phyloP scores from a whole-genome alignment of 2,113 vertebrate species.

The Spheniscus mendiculus region DNA sequence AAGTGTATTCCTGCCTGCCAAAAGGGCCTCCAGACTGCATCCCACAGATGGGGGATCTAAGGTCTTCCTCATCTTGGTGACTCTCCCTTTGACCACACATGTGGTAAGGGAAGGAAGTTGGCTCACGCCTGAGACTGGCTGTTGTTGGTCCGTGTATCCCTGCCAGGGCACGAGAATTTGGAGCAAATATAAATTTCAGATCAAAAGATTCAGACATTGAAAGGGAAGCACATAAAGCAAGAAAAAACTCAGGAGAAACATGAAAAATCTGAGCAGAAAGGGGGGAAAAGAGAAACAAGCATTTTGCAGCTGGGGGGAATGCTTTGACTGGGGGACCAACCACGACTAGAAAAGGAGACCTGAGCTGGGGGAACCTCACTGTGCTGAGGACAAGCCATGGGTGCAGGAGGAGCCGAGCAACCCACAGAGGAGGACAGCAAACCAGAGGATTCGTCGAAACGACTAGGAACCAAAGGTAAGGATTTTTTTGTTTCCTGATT shows the following conservation, averaged over 20 bases:
- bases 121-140: not conserved
- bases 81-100: not conserved
- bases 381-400: accelerated
- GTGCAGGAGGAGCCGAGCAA: not conserved
- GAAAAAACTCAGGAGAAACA: not conserved
- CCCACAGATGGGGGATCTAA: not conserved
- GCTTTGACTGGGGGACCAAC: not conserved
- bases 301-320: not conserved
- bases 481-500: not conserved
- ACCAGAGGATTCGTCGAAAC: not conserved
- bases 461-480: not conserved
- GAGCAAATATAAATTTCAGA: not conserved
- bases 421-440: not conserved
- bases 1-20: conserved; percentile 7
- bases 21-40: not conserved
- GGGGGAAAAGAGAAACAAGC: not conserved
- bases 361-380: not conserved
- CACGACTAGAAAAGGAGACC: not conserved
- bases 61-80: not conserved
- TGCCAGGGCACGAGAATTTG: not conserved
- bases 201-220: not conserved
- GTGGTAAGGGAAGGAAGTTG: not conserved
- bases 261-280: not conserved
- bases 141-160: not conserved
- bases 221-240: not conserved